phyloP scores from a whole-genome alignment of 2,888 invertebrate species.

The Rosalia funebris region DNA sequence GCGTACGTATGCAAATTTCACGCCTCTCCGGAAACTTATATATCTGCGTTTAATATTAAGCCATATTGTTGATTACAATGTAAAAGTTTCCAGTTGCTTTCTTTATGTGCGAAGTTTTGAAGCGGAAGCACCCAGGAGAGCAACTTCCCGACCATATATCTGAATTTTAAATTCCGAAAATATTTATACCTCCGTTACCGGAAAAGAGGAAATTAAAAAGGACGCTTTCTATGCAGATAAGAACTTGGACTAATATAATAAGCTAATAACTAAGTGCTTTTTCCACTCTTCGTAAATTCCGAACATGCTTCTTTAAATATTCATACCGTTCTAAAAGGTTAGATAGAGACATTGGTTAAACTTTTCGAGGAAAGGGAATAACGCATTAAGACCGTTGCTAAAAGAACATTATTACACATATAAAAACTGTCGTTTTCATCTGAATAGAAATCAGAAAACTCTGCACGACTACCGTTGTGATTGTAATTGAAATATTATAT shows the following conservation, averaged over 20 bases:
- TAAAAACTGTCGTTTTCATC: too few species aligned
- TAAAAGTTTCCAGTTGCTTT: constrained; percentile 18
- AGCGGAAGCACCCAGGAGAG: constrained; percentile 9
- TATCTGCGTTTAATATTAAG: too few species aligned
- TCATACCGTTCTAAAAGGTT: constrained; percentile 13
- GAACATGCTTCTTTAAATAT: constrained; percentile 13
- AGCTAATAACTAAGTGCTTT: constrained; percentile 16
- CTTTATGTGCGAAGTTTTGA: constrained; percentile 18
- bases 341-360: neutral
- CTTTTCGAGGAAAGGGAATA: neutral
- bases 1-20: too few species aligned
- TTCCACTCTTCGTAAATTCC: constrained; percentile 13
- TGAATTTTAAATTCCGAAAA: constrained; percentile 20
- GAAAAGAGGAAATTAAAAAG: constrained; percentile 16
- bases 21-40: too few species aligned
- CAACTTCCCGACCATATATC: constrained; percentile 13
- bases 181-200: constrained; percentile 8
- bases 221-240: neutral
- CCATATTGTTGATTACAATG: constrained; percentile 14
- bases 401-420: too few species aligned
- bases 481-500: too few species aligned
- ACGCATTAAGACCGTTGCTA: too few species aligned
- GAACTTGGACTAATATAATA: constrained; percentile 12
- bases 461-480: too few species aligned
- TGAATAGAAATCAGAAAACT: too few species aligned